Base-by-base conservation (phyloP, 2,113 vertebrate species). In the Sebastes fasciatus region DNA sequence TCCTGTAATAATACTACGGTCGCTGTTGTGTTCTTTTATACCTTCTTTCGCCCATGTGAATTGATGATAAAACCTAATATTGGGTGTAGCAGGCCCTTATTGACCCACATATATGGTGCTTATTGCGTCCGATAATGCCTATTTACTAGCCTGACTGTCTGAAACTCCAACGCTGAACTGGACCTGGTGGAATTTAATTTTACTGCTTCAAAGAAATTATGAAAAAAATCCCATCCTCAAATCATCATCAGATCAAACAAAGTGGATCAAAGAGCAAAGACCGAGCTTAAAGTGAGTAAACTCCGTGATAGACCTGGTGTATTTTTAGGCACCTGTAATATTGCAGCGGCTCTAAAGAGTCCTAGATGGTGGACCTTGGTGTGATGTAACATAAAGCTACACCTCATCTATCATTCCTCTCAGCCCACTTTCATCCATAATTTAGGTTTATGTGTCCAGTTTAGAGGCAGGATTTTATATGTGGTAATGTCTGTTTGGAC, bases 311-410 rank as follows among this genome's bases (percentile, higher is more conserved):
- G 21, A n/a, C 42, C 43, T 55, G 12, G 21, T 64, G 14, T 12
- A 45, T 52, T 14, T 58, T n/a, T 17, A 26, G 21, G 48, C 48
- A 66, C 60, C 45, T 65, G 51, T 58, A 60, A 58, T 14, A 45
- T 52, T 40, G 16, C 52, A 71, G 17, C 8, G 42, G 43, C 74
- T 71, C 26, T 13, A 2, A 1, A 19, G 9, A 57, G 48, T 60
- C 49, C 48, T 8, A 51, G 13, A 85, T 21, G 16, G 40, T 65
- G 64, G 74, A 75, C 54, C 42, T 13, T 45, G n/a, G 49, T 16
- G 43, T 17, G 68, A 71, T 77, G 61, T 14, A 70, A 79, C 75
- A 63, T 23, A 58, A 74, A 81, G 19, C 58, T 66, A 67, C 8
- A 67, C 2, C 63, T 80, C 57, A 65, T 72, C 42, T 19, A 43